These are phyloP conservation scores for Bursaphelenchus okinawaensis DNA, from an alignment of 2,888 invertebrate species.

Conservation along the genomic window DNA sequence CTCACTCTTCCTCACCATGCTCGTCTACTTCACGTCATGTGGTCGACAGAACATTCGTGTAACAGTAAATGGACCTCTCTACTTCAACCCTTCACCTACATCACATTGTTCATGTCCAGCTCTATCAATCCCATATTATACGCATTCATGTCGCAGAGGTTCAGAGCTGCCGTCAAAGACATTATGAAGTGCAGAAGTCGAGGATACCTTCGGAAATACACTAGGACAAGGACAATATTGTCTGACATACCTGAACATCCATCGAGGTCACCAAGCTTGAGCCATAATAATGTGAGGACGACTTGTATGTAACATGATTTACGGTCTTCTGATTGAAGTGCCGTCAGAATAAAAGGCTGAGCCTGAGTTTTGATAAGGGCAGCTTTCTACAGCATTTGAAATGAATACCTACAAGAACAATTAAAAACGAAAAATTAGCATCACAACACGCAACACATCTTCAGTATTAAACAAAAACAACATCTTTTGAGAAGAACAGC, in stretches of 20 bases:
- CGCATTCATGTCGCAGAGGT: slow-evolving; percentile 50
- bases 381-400: too few species aligned
- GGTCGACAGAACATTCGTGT: slow-evolving; percentile 27
- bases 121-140: slow-evolving; percentile 53
- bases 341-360: too few species aligned
- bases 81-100: slow-evolving; percentile 47
- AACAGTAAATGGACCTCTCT: slow-evolving; percentile 36
- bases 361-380: too few species aligned
- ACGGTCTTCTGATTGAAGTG: too few species aligned
- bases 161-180: slow-evolving; percentile 47
- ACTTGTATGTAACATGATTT: too few species aligned
- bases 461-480: too few species aligned
- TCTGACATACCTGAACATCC: background rate
- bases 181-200: slow-evolving; percentile 37
- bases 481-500: too few species aligned
- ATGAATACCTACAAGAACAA: too few species aligned
- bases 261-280: slow-evolving; percentile 6
- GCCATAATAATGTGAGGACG: background rate
- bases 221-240: slow-evolving; percentile 32
- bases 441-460: too few species aligned
- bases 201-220: slow-evolving; percentile 19
- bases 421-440: too few species aligned
- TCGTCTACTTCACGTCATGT: slow-evolving; percentile 59
- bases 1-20: slow-evolving; percentile 85
- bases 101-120: slow-evolving; percentile 44